A percentile compares a stretch with the other conserved stretches of the same genome.
phyloP scores from a whole-genome alignment of 30 jellyfish, hydroid and myxozoan species.

The Chrysaora quinquecirrha region DNA sequence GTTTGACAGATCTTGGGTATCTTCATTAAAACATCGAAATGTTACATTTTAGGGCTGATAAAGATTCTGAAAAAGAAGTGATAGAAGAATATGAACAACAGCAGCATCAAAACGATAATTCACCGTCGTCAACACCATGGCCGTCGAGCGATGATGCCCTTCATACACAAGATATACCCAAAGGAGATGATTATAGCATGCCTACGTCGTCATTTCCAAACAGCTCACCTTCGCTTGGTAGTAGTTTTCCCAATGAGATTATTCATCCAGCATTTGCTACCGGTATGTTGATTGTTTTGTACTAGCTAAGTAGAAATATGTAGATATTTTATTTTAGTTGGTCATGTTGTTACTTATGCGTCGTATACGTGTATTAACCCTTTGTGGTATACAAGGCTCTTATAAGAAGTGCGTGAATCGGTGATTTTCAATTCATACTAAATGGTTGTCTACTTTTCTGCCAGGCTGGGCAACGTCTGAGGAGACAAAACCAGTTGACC shows the following conservation, averaged over 20 bases:
- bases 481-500: conserved; percentile 57
- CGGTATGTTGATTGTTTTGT: conserved; percentile 9
- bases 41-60: conserved; percentile 74
- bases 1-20: too few species aligned
- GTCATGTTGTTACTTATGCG: too few species aligned
- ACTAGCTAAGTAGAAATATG: neutral
- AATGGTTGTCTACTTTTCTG: too few species aligned
- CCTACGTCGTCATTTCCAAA: neutral
- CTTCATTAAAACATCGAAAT: too few species aligned
- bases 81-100: neutral
- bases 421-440: too few species aligned
- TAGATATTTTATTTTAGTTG: neutral
- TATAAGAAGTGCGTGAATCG: too few species aligned
- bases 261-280: conserved; percentile 73
- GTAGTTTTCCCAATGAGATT: conserved; percentile 63
- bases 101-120: neutral
- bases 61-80: conserved; percentile 46
- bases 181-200: neutral
- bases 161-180: conserved; percentile 14
- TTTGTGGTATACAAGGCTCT: too few species aligned
- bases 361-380: too few species aligned
- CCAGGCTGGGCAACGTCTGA: conserved; percentile 91
- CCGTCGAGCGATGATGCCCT: conserved; percentile 9
- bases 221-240: conserved; percentile 25
- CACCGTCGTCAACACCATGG: conserved; percentile 42